Evolutionary conservation across 2,113 vertebrate genomes (phyloP), one percentile per base, ranked within the genome.

Genomic region (Dermatemys mawii): DNA sequence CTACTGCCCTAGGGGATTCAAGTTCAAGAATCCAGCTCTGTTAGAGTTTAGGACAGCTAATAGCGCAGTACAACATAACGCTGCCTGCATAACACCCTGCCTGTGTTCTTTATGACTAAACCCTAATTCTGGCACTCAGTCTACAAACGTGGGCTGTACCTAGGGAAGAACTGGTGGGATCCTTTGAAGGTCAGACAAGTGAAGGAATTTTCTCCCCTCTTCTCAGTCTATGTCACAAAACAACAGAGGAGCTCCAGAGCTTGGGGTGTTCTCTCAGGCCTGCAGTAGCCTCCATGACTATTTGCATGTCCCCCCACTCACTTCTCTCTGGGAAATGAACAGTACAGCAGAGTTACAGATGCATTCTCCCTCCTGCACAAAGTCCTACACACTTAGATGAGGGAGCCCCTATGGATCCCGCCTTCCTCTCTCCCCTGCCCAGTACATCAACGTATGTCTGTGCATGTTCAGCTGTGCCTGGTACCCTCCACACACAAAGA

Each of bases 21-120:
- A 79, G 94, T 97, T 97, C 96, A 97, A 94, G 96, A 94, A 94
- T 95, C 91, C 95, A 93, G 22, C 93, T 93, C 90, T 94, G 90
- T 78, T 49, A 55, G 86, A 93, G 84, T 86, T 94, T 93, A 67
- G 57, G 57, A 90, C 84, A 90, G 48, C 91, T 92, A 96, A 92
- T 51, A 87, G 86, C 84, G 32, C 90, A 89, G 86, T 48, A 70
- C 1, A 51, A 83, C 2, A n/a, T 8, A 79, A 8, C 9, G 79
- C 76, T 6, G 79, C 51, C 60, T 90, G 84, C 90, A 87, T 82
- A 93, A 67, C 26, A 90, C 51, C 73, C 53, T 78, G 21, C 0
- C 0, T 88, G n/a, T 88, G n/a, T 73, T 94, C 73, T 79, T 94
- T 2, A 0, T 32, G 35, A 32, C 78, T 83, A 87, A 81, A 90